Evolutionary conservation across 2,797 vertebrate genomes (phyloP), one percentile per base, ranked within the genome.

Genomic region (Podargus strigoides): DNA sequence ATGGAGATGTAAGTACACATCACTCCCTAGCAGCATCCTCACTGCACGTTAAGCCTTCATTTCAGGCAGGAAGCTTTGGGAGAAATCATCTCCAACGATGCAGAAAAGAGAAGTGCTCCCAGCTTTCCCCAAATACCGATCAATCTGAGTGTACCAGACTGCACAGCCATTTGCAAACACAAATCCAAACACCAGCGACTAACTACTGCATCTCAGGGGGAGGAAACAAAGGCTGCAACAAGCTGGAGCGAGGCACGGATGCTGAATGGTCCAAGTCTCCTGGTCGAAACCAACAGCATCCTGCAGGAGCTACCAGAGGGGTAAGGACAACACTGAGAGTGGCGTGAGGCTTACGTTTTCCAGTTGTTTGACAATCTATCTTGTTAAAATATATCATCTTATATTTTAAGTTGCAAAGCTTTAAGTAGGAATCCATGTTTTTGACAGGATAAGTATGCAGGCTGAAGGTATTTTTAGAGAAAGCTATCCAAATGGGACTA

Each of bases 341-440:
- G 28, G 37, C 28, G 22, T 0, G 2, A 67, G 47, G 36, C 0
- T 4, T 4, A 28, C 20, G 4, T 50, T 49, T 37, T 19, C n/a
- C 23, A n/a, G 37, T 3, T 44, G 28, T 49, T 37, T 56, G 56
- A 18, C n/a, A 26, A 18, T 12, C 9, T 1, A 5, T n/a, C 13
- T 24, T 6, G 17, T 2, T 83, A 34, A 47, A 83, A 91, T 16
- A 8, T 1, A 37, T 30, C 47, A 46, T 3, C 47, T 73, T 73
- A 1, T 1, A 4, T 5, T 62, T 50, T 5, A 42, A 50, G 26
- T 67, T 63, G 28, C 4, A 14, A 85, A 76, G 47, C 19, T 85
- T 53, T 7, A 39, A 72, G 39, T 4, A 12, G 39, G 27, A 89
- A 87, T 41, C n/a, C 3, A 0, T 36, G 20, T 3, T 85, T 79